Percentiles rank a stretch among this genome's conserved stretches.
Conservation (phyloP, 1,140 invertebrate species). For the Drosophila trapezifrons region DNA sequence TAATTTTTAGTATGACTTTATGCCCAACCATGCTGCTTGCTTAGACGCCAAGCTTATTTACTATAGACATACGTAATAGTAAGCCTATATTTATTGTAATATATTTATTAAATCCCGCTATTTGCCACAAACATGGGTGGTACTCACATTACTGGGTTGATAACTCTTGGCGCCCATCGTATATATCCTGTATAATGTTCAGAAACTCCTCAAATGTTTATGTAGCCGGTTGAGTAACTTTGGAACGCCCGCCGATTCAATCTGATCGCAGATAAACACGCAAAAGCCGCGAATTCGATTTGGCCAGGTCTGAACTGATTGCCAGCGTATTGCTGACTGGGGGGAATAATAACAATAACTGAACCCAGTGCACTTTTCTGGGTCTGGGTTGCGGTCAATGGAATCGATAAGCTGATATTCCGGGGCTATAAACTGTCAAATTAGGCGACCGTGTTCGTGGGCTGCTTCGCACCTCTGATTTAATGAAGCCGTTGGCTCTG, state of each 20-base stretch:
- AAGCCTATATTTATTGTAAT: slow-evolving; percentile 60
- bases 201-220: slow-evolving; percentile 4
- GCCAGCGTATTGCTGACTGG: slow-evolving; percentile 14
- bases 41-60: slow-evolving; percentile 59
- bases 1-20: slow-evolving; percentile 60
- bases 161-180: slow-evolving; percentile 34
- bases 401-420: slow-evolving; percentile 40
- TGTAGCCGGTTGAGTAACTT: slow-evolving; percentile 4
- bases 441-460: slow-evolving; percentile 20
- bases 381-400: slow-evolving; percentile 15
- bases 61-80: slow-evolving; percentile 55
- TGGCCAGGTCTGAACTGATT: slow-evolving; percentile 23
- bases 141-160: slow-evolving; percentile 49
- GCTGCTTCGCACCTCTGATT: slow-evolving; percentile 23
- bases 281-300: neutral
- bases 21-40: slow-evolving; percentile 42
- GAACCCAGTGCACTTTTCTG: slow-evolving; percentile 21
- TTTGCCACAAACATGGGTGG: slow-evolving; percentile 2
- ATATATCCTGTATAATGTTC: neutral
- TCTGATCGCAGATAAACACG: slow-evolving; percentile 7
- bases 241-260: neutral
- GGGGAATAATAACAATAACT: slow-evolving; percentile 15
- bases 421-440: slow-evolving; percentile 34
- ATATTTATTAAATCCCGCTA: slow-evolving; percentile 59
- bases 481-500: slow-evolving; percentile 14